Base-by-base conservation (phyloP, 2,113 vertebrate genomes). In the Ornithorhynchus anatinus region DNA sequence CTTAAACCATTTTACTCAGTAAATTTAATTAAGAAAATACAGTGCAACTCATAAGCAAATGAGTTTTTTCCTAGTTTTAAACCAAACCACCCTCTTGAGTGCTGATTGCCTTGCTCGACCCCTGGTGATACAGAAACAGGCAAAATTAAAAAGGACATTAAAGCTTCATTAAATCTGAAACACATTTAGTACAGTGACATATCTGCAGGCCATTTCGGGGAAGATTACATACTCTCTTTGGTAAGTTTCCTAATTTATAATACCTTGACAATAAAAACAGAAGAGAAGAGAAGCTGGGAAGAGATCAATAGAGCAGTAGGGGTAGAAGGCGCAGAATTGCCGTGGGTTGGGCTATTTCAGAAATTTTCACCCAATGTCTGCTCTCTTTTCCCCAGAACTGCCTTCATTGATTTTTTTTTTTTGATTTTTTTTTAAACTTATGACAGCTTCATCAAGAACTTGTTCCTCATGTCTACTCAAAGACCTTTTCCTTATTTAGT, bases 111-210 rank as follows among this genome's bases (percentile, higher is more conserved):
- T 93, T 70, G 82, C 90, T 88, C 91, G 91, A 95, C 94, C 93
- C 93, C 93, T 92, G 91, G 92, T 93, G 91, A 90, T 93, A 90
- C 31, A 90, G 92, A 93, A 93, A 94, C 92, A 93, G 93, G 92
- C 92, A 94, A 93, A 94, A 94, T 94, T 94, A 94, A 94, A 92
- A 93, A 94, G 94, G 92, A 94, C 93, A 94, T 94, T 94, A 94
- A 94, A 93, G 94, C 94, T 94, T 94, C 94, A 94, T 95, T 95
- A 95, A 95, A 93, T 95, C 93, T 94, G 91, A 93, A 94, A 91
- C 92, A 95, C 94, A 94, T 94, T 94, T 94, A 92, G 91, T 94
- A 94, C 93, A 93, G 92, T 94, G 94, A 93, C 91, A 94, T 94
- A 93, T 94, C 93, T 94, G 93, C 92, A 89, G 94, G 94, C 92